Base-by-base conservation (phyloP, 2,888 invertebrate genomes). In the Dasypolia templi region DNA sequence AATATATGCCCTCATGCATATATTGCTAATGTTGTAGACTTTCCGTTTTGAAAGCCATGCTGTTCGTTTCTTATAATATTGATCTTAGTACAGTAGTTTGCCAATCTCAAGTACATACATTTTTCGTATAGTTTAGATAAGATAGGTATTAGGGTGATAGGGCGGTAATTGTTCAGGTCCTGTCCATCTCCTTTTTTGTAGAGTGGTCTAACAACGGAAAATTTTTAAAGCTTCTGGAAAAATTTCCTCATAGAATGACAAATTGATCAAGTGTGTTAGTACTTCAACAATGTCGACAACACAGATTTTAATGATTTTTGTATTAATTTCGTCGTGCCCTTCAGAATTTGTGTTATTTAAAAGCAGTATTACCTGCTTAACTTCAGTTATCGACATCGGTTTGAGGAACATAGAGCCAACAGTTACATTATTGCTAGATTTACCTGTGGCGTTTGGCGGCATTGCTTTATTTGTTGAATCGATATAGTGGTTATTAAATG, bases 331-430 rank as follows among this genome's bases (percentile, higher is more conserved):
- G 39, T 62, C 62, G 19, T 62, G 9, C 14, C 62, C 62, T 42
- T 29, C 62, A 17, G 44, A 62, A 44, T 46, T 62, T 44, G 44
- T 62, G 4, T 62, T 62, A 46, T 62, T 46, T 44, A 62, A 62
- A 62, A 42, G 42, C 39, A 62, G 12, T 62, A 62, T 44, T 44
- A 44, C 61, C 7, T 62, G 12, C 17, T 29, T 62, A 46, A 39
- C 44, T 44, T 62, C 44, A 26, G 3, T 2, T 46, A 32, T n/a
- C n/a, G n/a, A n/a, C n/a, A n/a, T n/a, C n/a, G n/a, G n/a, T n/a
- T n/a, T n/a, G n/a, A n/a, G n/a, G n/a, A n/a, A n/a, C n/a, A n/a
- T n/a, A n/a, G n/a, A n/a, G n/a, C n/a, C n/a, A n/a, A n/a, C n/a
- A n/a, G n/a, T n/a, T n/a, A n/a, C n/a, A n/a, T n/a, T n/a, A n/a